Percentiles rank a stretch among this genome's conserved stretches.
phyloP scores from a whole-genome alignment of 2,797 vertebrate genomes.

The Anniella stebbinsi region DNA sequence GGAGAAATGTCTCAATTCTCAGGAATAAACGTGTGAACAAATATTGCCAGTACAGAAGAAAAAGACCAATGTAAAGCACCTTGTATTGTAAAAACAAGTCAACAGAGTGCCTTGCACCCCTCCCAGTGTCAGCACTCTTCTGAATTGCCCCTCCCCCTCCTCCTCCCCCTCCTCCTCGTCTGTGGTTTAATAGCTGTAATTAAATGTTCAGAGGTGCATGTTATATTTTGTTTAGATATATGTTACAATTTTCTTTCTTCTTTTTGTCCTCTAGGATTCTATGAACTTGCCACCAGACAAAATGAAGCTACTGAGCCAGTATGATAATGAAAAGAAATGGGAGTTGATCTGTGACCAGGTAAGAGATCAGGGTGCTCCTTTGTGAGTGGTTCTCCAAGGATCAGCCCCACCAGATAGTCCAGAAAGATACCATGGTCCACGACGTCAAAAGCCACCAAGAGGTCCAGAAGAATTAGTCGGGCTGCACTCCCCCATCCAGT shows the following conservation, averaged over 20 bases:
- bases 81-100: not conserved
- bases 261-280: slow-evolving; percentile 82
- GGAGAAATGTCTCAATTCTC: not conserved
- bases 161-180: not conserved
- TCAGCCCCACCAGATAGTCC: not conserved
- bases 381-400: accelerated
- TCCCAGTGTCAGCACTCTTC: not conserved
- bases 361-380: slow-evolving; percentile 6
- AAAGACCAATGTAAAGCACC: not conserved
- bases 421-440: too few species aligned
- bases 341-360: slow-evolving; percentile 96
- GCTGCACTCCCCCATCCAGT: too few species aligned
- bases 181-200: not conserved
- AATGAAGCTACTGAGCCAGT: slow-evolving; percentile 90
- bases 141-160: not conserved
- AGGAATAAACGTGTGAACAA: not conserved
- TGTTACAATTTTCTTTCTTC: not conserved
- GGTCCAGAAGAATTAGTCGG: too few species aligned
- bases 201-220: not conserved
- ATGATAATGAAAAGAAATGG: slow-evolving; percentile 96
- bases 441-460: too few species aligned
- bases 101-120: not conserved
- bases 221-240: not conserved
- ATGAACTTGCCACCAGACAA: slow-evolving; percentile 98
- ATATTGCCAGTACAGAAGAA: not conserved